phyloP scores from a whole-genome alignment of 2,113 vertebrate species.

The Abramis brama region DNA sequence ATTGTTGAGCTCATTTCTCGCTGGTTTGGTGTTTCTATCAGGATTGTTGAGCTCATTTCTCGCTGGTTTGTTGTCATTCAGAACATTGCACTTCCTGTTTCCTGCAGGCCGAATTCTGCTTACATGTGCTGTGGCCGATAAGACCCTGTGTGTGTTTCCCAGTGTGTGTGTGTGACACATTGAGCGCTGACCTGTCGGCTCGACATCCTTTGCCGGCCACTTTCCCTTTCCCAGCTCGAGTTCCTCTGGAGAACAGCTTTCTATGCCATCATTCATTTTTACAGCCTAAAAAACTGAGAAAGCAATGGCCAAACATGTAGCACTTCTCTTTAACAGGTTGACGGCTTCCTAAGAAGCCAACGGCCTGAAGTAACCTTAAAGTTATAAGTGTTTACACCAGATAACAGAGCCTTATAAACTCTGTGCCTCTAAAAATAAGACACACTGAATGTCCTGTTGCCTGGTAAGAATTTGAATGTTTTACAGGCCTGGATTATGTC shows the following conservation, averaged over 20 bases:
- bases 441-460: background rate
- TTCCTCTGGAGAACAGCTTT: background rate
- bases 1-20: too few relatives aligned
- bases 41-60: background rate
- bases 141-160: background rate
- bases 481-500: background rate
- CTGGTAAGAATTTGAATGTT: background rate
- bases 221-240: constrained; percentile 14
- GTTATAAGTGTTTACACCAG: background rate
- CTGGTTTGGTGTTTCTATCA: background rate
- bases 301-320: background rate
- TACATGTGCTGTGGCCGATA: constrained; percentile 17
- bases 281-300: background rate
- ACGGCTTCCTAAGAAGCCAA: background rate
- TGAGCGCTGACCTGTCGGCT: background rate
- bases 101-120: background rate
- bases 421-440: background rate
- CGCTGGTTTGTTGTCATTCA: background rate
- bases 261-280: background rate
- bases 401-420: background rate
- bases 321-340: background rate
- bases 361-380: background rate
- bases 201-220: background rate
- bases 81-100: constrained; percentile 18
- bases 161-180: background rate